Evolutionary conservation across 2,113 vertebrate species (phyloP).

Genomic region (Heptranchias perlo): DNA sequence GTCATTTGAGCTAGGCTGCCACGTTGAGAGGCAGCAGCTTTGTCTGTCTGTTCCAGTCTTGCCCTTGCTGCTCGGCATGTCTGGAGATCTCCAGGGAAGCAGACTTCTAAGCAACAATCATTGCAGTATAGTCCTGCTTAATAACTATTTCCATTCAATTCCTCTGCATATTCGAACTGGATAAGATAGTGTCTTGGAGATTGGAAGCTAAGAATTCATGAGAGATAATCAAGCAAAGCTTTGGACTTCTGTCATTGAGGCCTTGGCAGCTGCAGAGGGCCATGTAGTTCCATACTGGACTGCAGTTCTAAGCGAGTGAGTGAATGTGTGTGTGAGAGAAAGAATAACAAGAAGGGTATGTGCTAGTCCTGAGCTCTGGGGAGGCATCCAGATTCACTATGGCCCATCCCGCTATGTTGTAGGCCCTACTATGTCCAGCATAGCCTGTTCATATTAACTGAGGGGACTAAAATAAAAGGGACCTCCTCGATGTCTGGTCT

Average conservation of each 20-base stretch:
- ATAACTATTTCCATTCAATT: not conserved
- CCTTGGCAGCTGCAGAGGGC: no score
- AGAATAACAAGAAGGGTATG: not conserved
- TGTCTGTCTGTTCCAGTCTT: not conserved
- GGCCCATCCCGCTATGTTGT: not conserved
- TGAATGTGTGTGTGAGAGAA: not conserved
- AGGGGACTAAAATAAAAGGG: not conserved
- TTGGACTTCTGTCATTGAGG: not conserved
- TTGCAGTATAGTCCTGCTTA: not conserved
- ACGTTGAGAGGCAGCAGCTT: not conserved
- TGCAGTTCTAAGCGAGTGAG: not conserved
- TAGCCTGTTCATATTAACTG: no score
- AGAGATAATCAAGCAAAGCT: not conserved
- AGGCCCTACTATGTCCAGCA: no score
- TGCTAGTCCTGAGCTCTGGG: not conserved
- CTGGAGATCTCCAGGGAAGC: not conserved
- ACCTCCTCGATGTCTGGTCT: not conserved
- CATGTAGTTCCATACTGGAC: not conserved
- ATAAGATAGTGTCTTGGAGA: not conserved
- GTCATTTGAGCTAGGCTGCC: not conserved
- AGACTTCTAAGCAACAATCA: not conserved
- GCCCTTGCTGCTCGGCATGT: not conserved
- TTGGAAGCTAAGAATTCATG: not conserved
- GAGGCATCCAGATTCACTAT: not conserved
- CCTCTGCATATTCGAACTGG: not conserved